These are phyloP conservation scores for Agrilus biguttatus DNA, from an alignment of 2,888 invertebrate species.

Conservation along the genomic window DNA sequence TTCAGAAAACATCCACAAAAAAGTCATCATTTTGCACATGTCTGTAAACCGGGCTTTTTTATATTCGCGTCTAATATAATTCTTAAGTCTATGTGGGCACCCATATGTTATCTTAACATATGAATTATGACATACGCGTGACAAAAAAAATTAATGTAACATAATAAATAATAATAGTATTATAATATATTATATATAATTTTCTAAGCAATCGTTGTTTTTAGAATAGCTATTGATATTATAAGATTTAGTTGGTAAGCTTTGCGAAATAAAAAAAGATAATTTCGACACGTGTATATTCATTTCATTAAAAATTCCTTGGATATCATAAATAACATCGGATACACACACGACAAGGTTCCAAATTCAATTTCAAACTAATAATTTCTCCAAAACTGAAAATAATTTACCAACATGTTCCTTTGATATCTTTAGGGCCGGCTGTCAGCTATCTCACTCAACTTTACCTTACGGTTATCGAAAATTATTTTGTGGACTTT, in stretches of 20 bases:
- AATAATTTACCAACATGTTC: too few relatives aligned
- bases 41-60: constrained; percentile 31
- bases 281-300: constrained; percentile 20
- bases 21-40: constrained; percentile 23
- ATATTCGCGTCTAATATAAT: constrained; percentile 25
- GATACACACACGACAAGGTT: too few relatives aligned
- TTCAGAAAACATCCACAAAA: constrained; percentile 10
- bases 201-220: constrained; percentile 36
- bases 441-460: too few relatives aligned
- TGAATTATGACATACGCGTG: too few relatives aligned
- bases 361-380: too few relatives aligned
- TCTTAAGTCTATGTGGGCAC: constrained; percentile 13
- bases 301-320: background rate
- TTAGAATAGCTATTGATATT: constrained; percentile 33
- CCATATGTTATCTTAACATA: constrained; percentile 3
- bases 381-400: too few relatives aligned
- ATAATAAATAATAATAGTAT: constrained; percentile 31
- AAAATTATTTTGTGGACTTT: too few relatives aligned
- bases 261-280: constrained; percentile 32
- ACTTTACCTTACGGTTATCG: too few relatives aligned
- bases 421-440: too few relatives aligned
- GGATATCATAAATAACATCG: too few relatives aligned
- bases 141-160: constrained; percentile 28
- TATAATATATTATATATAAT: constrained; percentile 33
- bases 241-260: constrained; percentile 34